Evolutionary conservation across 2,113 vertebrate genomes (phyloP).

Genomic region (Toxotes chatareus): DNA sequence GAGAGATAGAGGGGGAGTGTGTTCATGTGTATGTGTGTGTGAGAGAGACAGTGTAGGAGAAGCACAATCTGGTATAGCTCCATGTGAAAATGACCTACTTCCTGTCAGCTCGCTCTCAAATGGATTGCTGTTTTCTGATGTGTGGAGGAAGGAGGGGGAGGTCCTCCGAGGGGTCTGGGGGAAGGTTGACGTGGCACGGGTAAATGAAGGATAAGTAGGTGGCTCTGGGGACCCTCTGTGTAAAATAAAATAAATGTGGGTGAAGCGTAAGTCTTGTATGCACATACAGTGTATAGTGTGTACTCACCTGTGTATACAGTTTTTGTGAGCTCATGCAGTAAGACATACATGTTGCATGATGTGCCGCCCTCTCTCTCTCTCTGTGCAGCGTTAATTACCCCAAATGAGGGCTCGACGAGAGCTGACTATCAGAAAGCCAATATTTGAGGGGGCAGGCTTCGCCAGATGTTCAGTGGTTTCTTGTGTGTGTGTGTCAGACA

Average conservation of each 20-base stretch:
- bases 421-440: constrained; percentile 65
- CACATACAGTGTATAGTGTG: constrained; percentile 18
- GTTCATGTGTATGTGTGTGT: constrained; percentile 36
- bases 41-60: constrained; percentile 60
- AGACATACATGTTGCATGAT: constrained; percentile 40
- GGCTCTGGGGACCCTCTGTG: constrained; percentile 40
- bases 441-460: constrained; percentile 54
- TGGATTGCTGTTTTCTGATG: constrained; percentile 75
- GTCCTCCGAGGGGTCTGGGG: constrained; percentile 41
- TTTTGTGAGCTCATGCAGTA: constrained; percentile 26
- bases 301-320: constrained; percentile 53
- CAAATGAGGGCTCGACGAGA: constrained; percentile 44
- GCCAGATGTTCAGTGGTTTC: constrained; percentile 61
- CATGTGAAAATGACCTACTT: constrained; percentile 85
- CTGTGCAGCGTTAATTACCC: constrained; percentile 60
- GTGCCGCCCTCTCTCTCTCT: constrained; percentile 21
- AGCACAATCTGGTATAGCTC: constrained; percentile 74
- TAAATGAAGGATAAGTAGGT: constrained; percentile 71
- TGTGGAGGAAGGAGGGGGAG: constrained; percentile 46
- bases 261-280: constrained; percentile 44
- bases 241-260: constrained; percentile 52
- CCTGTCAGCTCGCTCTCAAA: constrained; percentile 76
- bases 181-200: constrained; percentile 44
- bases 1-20: constrained; percentile 58
- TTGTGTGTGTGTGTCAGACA: constrained; percentile 27